Evolutionary conservation across 2,113 vertebrate genomes (phyloP).

Genomic region (Antigone vipio): DNA sequence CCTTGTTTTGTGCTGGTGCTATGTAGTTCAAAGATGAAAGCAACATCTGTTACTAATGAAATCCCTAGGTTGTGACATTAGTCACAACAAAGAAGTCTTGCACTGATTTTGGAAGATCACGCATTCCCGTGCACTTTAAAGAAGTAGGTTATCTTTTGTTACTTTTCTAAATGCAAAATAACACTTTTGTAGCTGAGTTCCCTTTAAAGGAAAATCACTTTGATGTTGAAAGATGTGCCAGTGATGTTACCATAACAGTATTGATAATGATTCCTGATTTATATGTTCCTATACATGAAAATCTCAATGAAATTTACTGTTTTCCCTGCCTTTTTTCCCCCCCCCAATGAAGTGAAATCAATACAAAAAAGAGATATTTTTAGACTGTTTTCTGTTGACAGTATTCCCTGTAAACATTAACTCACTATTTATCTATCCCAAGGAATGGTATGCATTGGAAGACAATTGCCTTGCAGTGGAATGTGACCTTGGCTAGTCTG

Average conservation of each 20-base stretch:
- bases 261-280: background rate
- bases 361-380: background rate
- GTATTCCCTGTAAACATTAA: slow-evolving; percentile 67
- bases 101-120: background rate
- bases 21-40: background rate
- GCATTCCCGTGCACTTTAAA: background rate
- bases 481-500: slow-evolving; percentile 65
- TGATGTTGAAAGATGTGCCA: background rate
- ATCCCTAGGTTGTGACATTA: background rate
- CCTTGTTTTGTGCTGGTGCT: background rate
- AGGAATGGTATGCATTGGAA: slow-evolving; percentile 65
- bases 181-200: background rate
- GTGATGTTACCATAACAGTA: background rate
- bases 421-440: slow-evolving; percentile 71
- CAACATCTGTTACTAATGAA: slow-evolving; percentile 7
- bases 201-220: background rate
- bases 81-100: background rate
- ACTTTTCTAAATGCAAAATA: background rate
- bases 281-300: background rate
- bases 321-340: background rate
- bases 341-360: background rate
- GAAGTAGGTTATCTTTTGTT: background rate
- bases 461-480: slow-evolving; percentile 41
- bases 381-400: slow-evolving; percentile 33
- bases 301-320: background rate